Base-by-base conservation (phyloP, 2,888 invertebrate species). In the Sepiola atlantica region DNA sequence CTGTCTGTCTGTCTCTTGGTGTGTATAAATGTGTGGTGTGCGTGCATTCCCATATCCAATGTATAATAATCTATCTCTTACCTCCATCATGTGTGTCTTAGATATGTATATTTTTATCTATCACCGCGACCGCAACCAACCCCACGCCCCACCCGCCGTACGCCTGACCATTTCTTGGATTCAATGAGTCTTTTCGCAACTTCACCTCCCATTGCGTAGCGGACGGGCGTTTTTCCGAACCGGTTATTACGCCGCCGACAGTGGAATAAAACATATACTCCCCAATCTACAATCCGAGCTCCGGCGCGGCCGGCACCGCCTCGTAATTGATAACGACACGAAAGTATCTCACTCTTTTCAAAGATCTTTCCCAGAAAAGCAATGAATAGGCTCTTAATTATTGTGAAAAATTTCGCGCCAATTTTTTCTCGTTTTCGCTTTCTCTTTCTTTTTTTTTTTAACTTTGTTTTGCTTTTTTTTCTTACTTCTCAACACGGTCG, bases 321-420 rank as follows among this genome's bases (percentile, higher is more conserved):
- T 32, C 77, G n/a, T 77, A 77, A 77, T 77, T 77, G 77, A 77
- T 77, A 77, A 77, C 77, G 77, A 77, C 32, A n/a, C n/a, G n/a
- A 77, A 77, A 32, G 32, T 77, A 77, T 77, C 45, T 32, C 77
- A 32, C 45, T 77, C n/a, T 77, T 77, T 45, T 77, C n/a, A n/a
- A 77, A 77, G 77, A 77, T 77, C 77, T 77, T 77, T 77, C n/a
- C n/a, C 77, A 77, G 77, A 12, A n/a, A 77, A 77, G 45, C 77
- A n/a, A 77, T 77, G 77, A 77, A 77, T 77, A 77, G 45, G 77
- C 77, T 77, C 77, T 77, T 77, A 77, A 77, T 77, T 77, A 77
- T 77, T 77, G n/a, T 77, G 77, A 77, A 77, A 77, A 77, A 77
- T 77, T 77, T 77, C 0, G n/a, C 77, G n/a, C 77, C 77, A 32